phyloP scores from a whole-genome alignment of 2,113 vertebrate genomes.

The Chitala chitala region DNA sequence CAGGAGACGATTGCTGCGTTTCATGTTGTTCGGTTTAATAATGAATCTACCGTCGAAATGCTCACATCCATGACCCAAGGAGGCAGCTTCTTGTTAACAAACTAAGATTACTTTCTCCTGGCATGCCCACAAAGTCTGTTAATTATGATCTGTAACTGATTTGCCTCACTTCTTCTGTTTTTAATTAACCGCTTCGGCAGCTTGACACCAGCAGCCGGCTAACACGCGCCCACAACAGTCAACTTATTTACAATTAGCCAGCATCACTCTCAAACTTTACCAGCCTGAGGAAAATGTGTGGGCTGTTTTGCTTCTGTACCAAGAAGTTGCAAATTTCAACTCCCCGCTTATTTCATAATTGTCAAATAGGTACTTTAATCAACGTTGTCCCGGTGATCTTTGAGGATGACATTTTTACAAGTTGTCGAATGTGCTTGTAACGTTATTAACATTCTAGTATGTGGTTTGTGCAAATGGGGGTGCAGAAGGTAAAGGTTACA shows the following conservation, averaged over 20 bases:
- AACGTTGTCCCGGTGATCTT: no score
- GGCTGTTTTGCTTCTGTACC: no score
- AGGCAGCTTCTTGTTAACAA: conserved; percentile 46
- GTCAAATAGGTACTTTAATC: no score
- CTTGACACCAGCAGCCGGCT: conserved; percentile 61
- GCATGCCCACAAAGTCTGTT: conserved; percentile 43
- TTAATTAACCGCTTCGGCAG: conserved; percentile 65
- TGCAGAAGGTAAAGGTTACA: no score
- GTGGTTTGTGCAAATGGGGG: no score
- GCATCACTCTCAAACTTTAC: conserved; percentile 58
- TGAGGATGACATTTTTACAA: no score
- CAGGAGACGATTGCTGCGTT: conserved; percentile 23
- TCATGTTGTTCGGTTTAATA: conserved; percentile 52
- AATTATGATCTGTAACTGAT: conserved; percentile 65
- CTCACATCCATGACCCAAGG: conserved; percentile 40
- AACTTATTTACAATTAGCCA: conserved; percentile 55
- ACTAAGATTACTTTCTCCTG: conserved; percentile 41
- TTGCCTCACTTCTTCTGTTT: conserved; percentile 53
- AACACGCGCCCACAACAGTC: conserved; percentile 51
- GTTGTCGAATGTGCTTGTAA: no score
- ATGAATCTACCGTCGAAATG: conserved; percentile 34
- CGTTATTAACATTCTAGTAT: no score
- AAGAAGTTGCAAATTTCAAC: no score
- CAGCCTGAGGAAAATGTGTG: no score
- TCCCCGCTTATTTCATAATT: no score